Conservation (phyloP, 2,113 vertebrate species). For the Cavia aperea region DNA sequence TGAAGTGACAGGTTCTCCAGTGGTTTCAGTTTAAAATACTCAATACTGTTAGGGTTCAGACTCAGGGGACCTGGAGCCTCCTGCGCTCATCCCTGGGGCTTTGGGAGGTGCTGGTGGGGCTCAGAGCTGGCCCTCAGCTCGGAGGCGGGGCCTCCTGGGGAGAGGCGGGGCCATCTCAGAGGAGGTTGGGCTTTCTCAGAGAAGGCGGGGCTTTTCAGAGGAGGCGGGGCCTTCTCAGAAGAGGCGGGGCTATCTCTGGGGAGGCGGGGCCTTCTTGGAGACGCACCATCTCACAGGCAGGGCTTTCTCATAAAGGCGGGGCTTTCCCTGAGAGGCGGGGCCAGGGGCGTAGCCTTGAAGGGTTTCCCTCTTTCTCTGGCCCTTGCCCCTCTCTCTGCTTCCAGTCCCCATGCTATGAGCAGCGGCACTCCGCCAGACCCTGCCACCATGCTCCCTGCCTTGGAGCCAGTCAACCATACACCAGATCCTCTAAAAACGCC, state of each 20-base stretch:
- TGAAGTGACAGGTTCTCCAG: neutral
- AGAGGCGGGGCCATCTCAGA: no score
- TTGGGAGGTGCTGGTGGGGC: neutral
- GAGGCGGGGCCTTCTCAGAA: no score
- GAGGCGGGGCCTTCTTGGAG: no score
- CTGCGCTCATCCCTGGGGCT: neutral
- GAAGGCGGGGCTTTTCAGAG: neutral
- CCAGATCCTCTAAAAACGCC: neutral
- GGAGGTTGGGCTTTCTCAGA: no score
- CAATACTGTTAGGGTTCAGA: neutral
- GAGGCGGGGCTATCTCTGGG: no score
- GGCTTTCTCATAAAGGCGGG: no score
- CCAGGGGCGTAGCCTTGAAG: neutral
- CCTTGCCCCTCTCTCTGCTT: neutral
- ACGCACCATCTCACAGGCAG: no score
- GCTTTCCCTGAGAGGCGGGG: no score
- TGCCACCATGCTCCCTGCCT: neutral
- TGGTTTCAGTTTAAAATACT: neutral
- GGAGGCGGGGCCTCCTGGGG: neutral
- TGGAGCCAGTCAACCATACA: neutral
- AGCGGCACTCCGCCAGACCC: neutral
- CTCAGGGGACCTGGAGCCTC: neutral
- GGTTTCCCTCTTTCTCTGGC: neutral
- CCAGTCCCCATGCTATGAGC: neutral
- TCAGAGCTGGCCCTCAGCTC: neutral